Conservation (phyloP, 2,888 invertebrate genomes). For the Mythimna albipuncta region DNA sequence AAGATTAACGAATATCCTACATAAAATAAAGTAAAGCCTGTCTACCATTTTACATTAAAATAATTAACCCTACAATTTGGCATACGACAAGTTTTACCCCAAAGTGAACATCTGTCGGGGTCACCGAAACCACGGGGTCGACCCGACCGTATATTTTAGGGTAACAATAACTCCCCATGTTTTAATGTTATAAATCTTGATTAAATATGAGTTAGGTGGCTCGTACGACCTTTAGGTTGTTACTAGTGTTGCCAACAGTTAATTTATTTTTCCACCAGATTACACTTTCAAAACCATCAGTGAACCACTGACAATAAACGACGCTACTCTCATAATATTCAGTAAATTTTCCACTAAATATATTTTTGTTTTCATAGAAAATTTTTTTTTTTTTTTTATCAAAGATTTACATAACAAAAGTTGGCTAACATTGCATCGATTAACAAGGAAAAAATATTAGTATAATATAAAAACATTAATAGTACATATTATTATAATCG, state of each 20-base stretch:
- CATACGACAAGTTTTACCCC: constrained; percentile 61
- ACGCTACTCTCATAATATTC: background rate
- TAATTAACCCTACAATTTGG: constrained; percentile 73
- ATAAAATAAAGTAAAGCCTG: constrained; percentile 30
- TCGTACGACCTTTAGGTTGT: constrained; percentile 20
- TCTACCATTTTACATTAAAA: constrained; percentile 62
- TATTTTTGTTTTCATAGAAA: too few species aligned
- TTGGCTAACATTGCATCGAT: too few species aligned
- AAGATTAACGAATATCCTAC: constrained; percentile 9
- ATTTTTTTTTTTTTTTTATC: too few species aligned
- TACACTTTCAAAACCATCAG: background rate
- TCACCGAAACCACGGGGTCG: constrained; percentile 59
- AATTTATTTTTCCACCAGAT: background rate
- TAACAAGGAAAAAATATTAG: too few species aligned
- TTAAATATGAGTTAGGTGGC: constrained; percentile 79
- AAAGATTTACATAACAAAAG: too few species aligned
- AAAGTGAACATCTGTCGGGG: constrained; percentile 70
- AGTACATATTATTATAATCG: too few species aligned
- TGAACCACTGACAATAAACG: background rate
- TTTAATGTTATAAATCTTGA: constrained; percentile 81
- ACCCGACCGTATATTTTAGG: constrained; percentile 66
- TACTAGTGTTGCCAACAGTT: background rate
- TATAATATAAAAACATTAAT: too few species aligned
- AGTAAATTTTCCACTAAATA: too few species aligned
- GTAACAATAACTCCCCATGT: constrained; percentile 70